Conservation (phyloP, 2,113 vertebrate genomes). For the Channa maculata region DNA sequence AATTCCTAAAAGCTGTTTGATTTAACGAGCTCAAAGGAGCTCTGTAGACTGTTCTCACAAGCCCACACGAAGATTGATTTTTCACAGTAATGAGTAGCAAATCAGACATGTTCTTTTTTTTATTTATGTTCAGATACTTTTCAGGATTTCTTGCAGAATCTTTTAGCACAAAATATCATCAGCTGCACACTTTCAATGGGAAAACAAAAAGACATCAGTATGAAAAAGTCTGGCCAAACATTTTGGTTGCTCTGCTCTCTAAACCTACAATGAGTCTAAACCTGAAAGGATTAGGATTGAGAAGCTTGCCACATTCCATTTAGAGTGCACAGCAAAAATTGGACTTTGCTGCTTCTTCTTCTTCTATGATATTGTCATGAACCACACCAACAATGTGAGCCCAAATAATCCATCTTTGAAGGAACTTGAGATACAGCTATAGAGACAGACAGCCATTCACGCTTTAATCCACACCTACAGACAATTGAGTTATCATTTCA, state of each 20-base stretch:
- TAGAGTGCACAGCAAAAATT: neutral
- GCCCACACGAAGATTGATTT: constrained; percentile 28
- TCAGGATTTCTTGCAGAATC: too few relatives aligned
- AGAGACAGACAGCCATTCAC: too few relatives aligned
- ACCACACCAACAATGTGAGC: constrained; percentile 2
- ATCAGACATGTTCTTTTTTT: neutral
- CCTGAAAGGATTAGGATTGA: neutral
- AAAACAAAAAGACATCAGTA: neutral
- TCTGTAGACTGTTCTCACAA: neutral
- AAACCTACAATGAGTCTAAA: neutral
- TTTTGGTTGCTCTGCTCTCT: neutral
- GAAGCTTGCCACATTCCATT: neutral
- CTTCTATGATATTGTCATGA: neutral
- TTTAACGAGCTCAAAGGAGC: neutral
- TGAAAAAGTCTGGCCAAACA: neutral
- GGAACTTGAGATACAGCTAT: too few relatives aligned
- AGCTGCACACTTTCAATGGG: neutral
- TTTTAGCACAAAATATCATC: too few relatives aligned
- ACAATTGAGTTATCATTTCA: too few relatives aligned
- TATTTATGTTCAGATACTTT: too few relatives aligned
- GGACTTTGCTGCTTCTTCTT: neutral
- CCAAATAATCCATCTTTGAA: neutral
- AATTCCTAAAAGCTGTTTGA: neutral
- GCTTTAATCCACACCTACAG: too few relatives aligned
- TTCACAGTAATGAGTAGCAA: constrained; percentile 8